Percentiles rank a stretch among this genome's conserved stretches.
Conservation (phyloP, 2,888 invertebrate genomes). For the Erynnis tages region DNA sequence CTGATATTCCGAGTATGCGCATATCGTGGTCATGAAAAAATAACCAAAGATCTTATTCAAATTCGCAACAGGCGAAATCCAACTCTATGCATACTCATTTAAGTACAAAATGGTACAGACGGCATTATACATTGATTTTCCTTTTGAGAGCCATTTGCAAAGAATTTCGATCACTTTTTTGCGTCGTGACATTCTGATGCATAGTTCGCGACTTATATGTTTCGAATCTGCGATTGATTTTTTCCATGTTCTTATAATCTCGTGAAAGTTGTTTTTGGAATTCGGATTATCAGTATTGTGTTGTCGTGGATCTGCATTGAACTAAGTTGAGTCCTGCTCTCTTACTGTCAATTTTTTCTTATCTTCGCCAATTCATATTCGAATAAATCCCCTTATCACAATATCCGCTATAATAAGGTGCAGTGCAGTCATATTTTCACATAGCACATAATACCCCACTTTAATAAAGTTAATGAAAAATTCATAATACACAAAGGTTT, state of each 20-base stretch:
- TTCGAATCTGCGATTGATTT: conserved; percentile 15
- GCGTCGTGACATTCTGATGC: conserved; percentile 19
- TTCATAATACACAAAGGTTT: too few relatives aligned
- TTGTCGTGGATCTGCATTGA: neutral
- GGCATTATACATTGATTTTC: neutral
- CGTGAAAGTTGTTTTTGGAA: conserved; percentile 15
- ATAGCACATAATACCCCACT: too few relatives aligned
- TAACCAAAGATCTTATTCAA: conserved; percentile 6
- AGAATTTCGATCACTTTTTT: conserved; percentile 25
- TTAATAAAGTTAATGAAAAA: too few relatives aligned
- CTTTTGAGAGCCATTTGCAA: conserved; percentile 13
- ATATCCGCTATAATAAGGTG: too few relatives aligned
- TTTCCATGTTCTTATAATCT: conserved; percentile 6
- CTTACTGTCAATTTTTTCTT: too few relatives aligned
- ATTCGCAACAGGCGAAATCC: neutral
- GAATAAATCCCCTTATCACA: too few relatives aligned
- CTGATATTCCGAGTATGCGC: conserved; percentile 24
- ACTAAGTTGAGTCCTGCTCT: too few relatives aligned
- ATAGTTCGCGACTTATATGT: conserved; percentile 8
- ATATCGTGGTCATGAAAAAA: conserved; percentile 6
- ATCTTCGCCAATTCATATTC: too few relatives aligned
- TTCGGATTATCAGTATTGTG: neutral
- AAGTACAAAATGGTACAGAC: neutral
- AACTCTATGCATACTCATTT: neutral
- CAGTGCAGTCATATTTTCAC: too few relatives aligned